Conservation (phyloP, 2,888 invertebrate genomes). For the Chloroclystis v-ata region DNA sequence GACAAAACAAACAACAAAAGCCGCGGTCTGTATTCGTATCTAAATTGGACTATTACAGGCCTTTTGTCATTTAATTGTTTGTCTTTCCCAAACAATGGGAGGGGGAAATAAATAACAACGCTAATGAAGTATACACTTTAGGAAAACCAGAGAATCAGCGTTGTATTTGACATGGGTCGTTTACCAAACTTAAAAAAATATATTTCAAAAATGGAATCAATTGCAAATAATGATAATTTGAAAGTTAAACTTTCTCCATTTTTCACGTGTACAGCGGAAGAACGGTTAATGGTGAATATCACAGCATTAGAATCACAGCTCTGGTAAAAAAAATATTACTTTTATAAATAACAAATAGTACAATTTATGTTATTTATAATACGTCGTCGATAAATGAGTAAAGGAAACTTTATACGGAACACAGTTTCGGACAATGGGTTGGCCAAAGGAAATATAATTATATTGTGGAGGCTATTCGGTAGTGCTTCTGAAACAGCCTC, state of each 20-base stretch:
- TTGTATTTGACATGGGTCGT: neutral
- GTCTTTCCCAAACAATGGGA: conserved; percentile 44
- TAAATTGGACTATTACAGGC: conserved; percentile 52
- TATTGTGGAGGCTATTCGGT: conserved; percentile 11
- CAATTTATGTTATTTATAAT: too few relatives aligned
- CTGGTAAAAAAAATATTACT: too few relatives aligned
- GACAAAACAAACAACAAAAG: conserved; percentile 30
- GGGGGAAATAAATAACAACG: conserved; percentile 44
- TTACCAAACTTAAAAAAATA: neutral
- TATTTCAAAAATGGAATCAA: too few relatives aligned
- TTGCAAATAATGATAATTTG: too few relatives aligned
- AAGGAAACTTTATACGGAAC: too few relatives aligned
- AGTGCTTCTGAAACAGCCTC: conserved; percentile 11
- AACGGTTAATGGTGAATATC: too few relatives aligned
- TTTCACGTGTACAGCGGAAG: too few relatives aligned
- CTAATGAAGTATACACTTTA: conserved; percentile 39
- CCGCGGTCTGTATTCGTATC: conserved; percentile 39
- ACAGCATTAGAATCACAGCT: too few relatives aligned
- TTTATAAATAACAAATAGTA: too few relatives aligned
- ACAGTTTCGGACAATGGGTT: conserved; percentile 9
- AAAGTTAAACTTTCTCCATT: too few relatives aligned
- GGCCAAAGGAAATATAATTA: conserved; percentile 18
- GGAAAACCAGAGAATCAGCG: neutral
- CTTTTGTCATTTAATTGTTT: conserved; percentile 55
- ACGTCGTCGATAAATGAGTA: too few relatives aligned